Conservation (phyloP, 2,888 invertebrate species). For the Stegana nigrithorax region DNA sequence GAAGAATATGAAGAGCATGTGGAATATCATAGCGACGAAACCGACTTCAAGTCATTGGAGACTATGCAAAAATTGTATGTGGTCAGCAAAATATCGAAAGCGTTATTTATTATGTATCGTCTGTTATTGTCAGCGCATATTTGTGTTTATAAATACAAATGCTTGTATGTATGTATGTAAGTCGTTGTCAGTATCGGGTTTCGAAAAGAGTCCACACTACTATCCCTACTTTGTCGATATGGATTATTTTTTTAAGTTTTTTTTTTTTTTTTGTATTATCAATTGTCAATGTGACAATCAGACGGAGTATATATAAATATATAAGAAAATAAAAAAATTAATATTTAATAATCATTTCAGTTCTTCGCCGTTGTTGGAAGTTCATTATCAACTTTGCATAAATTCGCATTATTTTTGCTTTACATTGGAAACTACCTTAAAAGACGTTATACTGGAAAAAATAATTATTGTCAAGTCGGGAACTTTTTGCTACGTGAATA, state of each 20-base stretch:
- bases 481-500: slow-evolving; percentile 56
- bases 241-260: background rate
- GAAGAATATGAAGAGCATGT: slow-evolving; percentile 59
- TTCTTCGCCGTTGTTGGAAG: slow-evolving; percentile 38
- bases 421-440: slow-evolving; percentile 44
- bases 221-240: too few species aligned
- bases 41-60: slow-evolving; percentile 55
- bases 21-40: slow-evolving; percentile 59
- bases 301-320: too few species aligned
- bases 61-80: slow-evolving; percentile 49
- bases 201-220: too few species aligned
- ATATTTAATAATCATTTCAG: slow-evolving; percentile 36
- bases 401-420: slow-evolving; percentile 62
- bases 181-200: too few species aligned
- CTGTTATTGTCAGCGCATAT: too few species aligned
- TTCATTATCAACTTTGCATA: slow-evolving; percentile 57
- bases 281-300: too few species aligned
- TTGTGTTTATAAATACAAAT: too few species aligned
- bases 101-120: too few species aligned
- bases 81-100: background rate
- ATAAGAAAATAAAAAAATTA: too few species aligned
- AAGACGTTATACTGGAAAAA: slow-evolving; percentile 56
- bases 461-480: slow-evolving; percentile 61
- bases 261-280: background rate
- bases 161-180: too few species aligned